phyloP scores from a whole-genome alignment of 2,113 vertebrate genomes.

The Sturnus vulgaris region DNA sequence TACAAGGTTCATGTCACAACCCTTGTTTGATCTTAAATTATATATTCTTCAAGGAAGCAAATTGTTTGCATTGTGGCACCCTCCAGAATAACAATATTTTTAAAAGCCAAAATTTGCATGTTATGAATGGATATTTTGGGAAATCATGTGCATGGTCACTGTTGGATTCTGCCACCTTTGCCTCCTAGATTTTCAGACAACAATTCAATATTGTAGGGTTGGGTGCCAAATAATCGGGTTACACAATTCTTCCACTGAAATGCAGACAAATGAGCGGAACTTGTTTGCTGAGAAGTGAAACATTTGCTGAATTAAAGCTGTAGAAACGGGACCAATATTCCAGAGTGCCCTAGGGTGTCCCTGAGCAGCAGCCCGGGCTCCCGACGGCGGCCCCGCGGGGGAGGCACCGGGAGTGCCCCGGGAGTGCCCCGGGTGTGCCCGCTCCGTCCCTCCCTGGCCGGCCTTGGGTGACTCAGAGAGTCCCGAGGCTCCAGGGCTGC shows the following conservation, averaged over 20 bases:
- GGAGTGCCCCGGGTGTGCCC: no score
- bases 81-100: not conserved
- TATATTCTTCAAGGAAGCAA: not conserved
- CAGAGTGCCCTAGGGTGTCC: rapidly evolving
- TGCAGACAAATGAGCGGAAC: not conserved
- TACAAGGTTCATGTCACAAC: not conserved
- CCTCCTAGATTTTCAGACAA: not conserved
- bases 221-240: not conserved
- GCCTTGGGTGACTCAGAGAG: not conserved
- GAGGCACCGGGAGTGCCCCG: no score
- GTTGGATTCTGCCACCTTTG: not conserved
- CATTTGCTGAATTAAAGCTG: rapidly evolving
- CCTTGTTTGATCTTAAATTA: not conserved
- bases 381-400: no score
- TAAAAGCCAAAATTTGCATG: not conserved
- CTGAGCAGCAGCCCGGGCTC: no score
- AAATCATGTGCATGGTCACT: rapidly evolving
- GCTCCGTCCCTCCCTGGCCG: not conserved
- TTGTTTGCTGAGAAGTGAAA: not conserved
- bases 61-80: not conserved
- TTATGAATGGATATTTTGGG: not conserved
- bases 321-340: not conserved
- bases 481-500: not conserved
- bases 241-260: not conserved
- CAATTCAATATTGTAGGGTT: not conserved